phyloP scores from a whole-genome alignment of 2,888 invertebrate genomes.

The Papilio protenor region DNA sequence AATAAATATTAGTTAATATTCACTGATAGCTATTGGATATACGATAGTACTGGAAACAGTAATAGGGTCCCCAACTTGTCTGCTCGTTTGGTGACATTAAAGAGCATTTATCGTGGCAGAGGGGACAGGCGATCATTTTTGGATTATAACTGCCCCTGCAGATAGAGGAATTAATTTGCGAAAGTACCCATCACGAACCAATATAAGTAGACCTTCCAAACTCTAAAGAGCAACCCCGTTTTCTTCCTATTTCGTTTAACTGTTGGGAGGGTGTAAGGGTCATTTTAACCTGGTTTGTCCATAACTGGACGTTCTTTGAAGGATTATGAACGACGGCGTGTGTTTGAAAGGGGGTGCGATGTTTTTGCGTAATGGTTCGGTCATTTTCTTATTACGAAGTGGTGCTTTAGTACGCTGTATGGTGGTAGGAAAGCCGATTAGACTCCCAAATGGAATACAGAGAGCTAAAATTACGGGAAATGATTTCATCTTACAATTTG shows the following conservation, averaged over 20 bases:
- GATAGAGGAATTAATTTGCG: conserved; percentile 81
- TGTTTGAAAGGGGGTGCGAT: conserved; percentile 70
- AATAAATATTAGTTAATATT: background rate
- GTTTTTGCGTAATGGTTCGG: conserved; percentile 78
- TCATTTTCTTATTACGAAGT: conserved; percentile 64
- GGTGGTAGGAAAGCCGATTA: conserved; percentile 50
- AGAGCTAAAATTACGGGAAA: background rate
- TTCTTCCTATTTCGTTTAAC: conserved; percentile 45
- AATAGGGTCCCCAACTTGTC: conserved; percentile 50
- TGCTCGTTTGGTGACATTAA: conserved; percentile 74
- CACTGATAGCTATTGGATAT: conserved; percentile 33
- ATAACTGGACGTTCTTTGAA: conserved; percentile 81
- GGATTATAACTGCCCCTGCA: conserved; percentile 78
- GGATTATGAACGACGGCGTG: conserved; percentile 69
- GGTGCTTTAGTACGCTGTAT: conserved; percentile 52
- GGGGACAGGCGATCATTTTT: conserved; percentile 80
- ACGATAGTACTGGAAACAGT: conserved; percentile 34
- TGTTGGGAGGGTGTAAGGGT: conserved; percentile 48
- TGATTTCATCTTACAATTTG: background rate
- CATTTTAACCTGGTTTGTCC: conserved; percentile 57
- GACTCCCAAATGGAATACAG: background rate
- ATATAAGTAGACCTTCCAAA: conserved; percentile 60
- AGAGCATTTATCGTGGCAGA: conserved; percentile 72
- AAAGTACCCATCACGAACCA: conserved; percentile 63
- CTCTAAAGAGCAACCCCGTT: conserved; percentile 46